Evolutionary conservation across 2,113 vertebrate genomes (phyloP).

Genomic region (Forbesichthys papilliferus): DNA sequence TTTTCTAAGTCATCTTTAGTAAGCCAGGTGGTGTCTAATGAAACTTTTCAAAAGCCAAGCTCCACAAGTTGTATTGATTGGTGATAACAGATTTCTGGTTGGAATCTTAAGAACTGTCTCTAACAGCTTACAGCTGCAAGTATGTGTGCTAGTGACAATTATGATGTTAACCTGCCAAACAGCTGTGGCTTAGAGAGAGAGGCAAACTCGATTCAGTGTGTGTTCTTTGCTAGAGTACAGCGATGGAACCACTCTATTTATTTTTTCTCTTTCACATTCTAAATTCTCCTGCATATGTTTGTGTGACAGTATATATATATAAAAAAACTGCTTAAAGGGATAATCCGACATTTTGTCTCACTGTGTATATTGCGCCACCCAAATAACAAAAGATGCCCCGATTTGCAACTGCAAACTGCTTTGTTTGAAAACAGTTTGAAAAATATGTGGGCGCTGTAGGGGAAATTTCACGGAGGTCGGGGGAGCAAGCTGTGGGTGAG

Average conservation of each 20-base stretch:
- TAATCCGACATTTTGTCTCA: too few species aligned
- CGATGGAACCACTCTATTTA: slow-evolving; percentile 1
- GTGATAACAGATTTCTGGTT: too few species aligned
- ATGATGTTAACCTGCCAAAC: background rate
- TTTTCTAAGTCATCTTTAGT: background rate
- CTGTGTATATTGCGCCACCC: too few species aligned
- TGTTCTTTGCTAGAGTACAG: slow-evolving; percentile 1
- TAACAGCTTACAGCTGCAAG: background rate
- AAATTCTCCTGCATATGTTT: slow-evolving; percentile 9
- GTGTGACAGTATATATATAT: background rate
- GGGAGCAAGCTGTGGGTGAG: too few species aligned
- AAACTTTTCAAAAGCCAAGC: slow-evolving; percentile 1
- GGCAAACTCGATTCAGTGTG: background rate
- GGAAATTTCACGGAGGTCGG: too few species aligned
- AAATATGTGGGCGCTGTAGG: too few species aligned
- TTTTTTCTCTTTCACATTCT: background rate
- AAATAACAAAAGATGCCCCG: too few species aligned
- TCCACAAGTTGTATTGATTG: background rate
- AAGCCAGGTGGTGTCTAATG: slow-evolving; percentile 5
- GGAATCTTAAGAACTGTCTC: background rate
- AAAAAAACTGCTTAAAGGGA: background rate
- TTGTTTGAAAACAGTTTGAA: too few species aligned
- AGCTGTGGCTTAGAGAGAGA: background rate
- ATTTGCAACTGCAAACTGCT: too few species aligned
- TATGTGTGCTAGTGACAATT: background rate